These are phyloP conservation scores for Rousettus leschenaultii DNA, from an alignment of 2,113 vertebrate species.

Conservation along the genomic window DNA sequence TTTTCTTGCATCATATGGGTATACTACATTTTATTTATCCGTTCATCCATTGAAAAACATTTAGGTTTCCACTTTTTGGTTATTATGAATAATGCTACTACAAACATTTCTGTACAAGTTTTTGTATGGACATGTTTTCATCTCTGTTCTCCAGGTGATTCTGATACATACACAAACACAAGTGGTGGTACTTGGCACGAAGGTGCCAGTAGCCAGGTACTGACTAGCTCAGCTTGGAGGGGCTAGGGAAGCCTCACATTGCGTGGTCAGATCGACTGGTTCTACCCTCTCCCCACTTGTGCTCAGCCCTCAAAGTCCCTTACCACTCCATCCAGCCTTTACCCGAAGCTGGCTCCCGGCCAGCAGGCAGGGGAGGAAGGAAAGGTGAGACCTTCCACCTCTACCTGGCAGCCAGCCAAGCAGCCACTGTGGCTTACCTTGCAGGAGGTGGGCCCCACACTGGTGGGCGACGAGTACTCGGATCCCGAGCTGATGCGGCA, in stretches of 20 bases:
- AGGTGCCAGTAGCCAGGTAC: background rate
- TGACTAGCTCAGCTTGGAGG: background rate
- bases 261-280: background rate
- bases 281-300: background rate
- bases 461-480: conserved; percentile 93
- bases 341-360: background rate
- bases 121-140: background rate
- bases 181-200: too few species aligned
- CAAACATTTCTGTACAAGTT: background rate
- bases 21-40: background rate
- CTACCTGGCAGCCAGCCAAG: background rate
- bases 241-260: background rate
- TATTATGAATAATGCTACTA: background rate
- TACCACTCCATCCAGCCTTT: background rate
- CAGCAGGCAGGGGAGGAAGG: background rate
- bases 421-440: conserved; percentile 46
- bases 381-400: too few species aligned
- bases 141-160: background rate
- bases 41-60: background rate
- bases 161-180: background rate
- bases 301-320: background rate
- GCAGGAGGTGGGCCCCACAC: conserved; percentile 95
- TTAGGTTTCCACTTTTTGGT: background rate
- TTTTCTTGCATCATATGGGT: background rate
- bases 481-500: conserved; percentile 91